Base-by-base conservation (phyloP, 2,113 vertebrate species). In the Perognathus longimembris region DNA sequence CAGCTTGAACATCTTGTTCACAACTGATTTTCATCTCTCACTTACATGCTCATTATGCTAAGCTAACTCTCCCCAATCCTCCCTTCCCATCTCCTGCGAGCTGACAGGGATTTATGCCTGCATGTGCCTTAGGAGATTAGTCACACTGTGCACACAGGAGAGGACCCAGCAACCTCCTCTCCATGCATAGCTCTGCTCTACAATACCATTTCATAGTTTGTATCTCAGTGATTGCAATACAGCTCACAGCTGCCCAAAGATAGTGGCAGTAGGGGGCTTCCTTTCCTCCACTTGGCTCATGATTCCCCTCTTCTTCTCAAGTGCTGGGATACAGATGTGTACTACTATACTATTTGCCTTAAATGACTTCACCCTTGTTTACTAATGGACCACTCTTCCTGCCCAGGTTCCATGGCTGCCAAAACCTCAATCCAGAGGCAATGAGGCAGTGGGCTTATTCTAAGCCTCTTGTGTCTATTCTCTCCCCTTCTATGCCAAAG, bases 131-230 rank as follows among this genome's bases (percentile, higher is more conserved):
- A 6, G 17, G 45, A 80, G 85, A 40, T 11, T 28, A 30, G 21
- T 57, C 30, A 20, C 28, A 14, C 15, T 30, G 6, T 30, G 87
- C 30, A 1, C n/a, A 38, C 4, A 15, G n/a, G 71, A 26, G 64
- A 6, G 8, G 40, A 11, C 24, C 45, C 32, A 26, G 15, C n/a
- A 21, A 1, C 34, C 67, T 54, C 63, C 54, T 57, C 26, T 21
- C 9, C 8, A 0, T 20, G 57, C 36, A 6, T 9, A 9, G 5
- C 18, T 10, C 5, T 17, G 7, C 28, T 24, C 59, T 32, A 7
- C 18, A 7, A 3, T 70, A n/a, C 3, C 1, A 3, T 22, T 28
- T 21, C 34, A 17, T 30, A 2, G n/a, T 40, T 92, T 67, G 40
- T 9, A 6, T 63, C 28, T 54, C 67, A 3, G 32, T n/a, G 45